Conservation (phyloP, 2,797 vertebrate genomes). For the Remorina albescens region DNA sequence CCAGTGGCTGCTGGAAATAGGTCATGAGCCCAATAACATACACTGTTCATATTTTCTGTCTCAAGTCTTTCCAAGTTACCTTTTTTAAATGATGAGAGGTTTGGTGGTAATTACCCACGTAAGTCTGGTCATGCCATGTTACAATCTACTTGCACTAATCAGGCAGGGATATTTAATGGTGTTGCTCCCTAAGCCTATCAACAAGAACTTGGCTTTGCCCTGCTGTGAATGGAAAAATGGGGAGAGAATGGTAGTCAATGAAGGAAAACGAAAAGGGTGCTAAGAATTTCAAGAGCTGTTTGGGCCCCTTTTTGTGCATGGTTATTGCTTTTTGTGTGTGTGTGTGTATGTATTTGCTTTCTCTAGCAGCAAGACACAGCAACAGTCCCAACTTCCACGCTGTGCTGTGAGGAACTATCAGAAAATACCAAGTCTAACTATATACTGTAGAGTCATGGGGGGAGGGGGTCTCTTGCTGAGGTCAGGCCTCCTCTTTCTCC, state of each 20-base stretch:
- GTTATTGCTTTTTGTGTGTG: slow-evolving; percentile 21
- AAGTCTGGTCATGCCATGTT: slow-evolving; percentile 37
- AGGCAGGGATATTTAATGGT: slow-evolving; percentile 74
- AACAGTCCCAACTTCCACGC: slow-evolving; percentile 67
- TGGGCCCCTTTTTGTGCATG: slow-evolving; percentile 60
- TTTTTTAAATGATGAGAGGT: slow-evolving; percentile 27
- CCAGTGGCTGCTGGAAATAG: slow-evolving; percentile 41
- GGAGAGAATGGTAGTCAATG: slow-evolving; percentile 44
- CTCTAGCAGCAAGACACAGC: slow-evolving; percentile 54
- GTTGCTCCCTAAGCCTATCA: slow-evolving; percentile 76
- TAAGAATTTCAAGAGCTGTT: slow-evolving; percentile 47
- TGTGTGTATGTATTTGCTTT: no score
- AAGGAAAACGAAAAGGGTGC: slow-evolving; percentile 33
- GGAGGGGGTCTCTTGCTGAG: background rate
- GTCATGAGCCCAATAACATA: slow-evolving; percentile 53
- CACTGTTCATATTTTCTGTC: slow-evolving; percentile 2
- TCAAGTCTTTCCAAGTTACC: slow-evolving; percentile 13
- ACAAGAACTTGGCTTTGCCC: slow-evolving; percentile 68
- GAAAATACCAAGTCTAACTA: slow-evolving; percentile 21
- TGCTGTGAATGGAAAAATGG: slow-evolving; percentile 50
- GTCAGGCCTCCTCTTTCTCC: background rate
- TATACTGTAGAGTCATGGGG: slow-evolving; percentile 9
- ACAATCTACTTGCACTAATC: slow-evolving; percentile 69
- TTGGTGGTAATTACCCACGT: slow-evolving; percentile 36
- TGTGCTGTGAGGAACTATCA: slow-evolving; percentile 52